Base-by-base conservation (phyloP, 2,888 invertebrate species). In the Myopa testacea region DNA sequence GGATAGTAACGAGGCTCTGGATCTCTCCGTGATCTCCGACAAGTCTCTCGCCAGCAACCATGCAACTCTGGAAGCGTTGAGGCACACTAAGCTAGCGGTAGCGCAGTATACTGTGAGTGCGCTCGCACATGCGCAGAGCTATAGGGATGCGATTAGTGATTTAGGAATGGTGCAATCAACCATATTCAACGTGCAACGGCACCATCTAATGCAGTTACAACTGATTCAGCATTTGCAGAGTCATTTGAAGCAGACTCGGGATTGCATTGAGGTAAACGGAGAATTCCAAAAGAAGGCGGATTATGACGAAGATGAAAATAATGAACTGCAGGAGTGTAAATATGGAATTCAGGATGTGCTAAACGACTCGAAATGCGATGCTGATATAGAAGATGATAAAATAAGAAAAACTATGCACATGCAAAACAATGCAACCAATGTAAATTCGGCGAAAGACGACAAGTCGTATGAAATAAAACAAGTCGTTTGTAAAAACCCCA, bases 171-270 rank as follows among this genome's bases (percentile, higher is more conserved):
- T 98, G 83, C 97, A 97, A 88, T 95, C 95, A 80, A 96, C 97
- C n/a, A 91, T 98, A 81, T 97, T 95, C 89, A 96, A 96, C 75
- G 91, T 98, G 82, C 98, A 98, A 90, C 96, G 98, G 87, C 98
- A 98, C 90, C 98, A 98, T 92, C 94, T 98, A 85, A 93, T 98
- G 89, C 98, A 98, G 90, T 91, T 98, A 84, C 98, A 97, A 91
- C 91, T 98, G 86, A 97, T 98, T 87, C 96, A 96, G 86, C 97
- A 98, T 89, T 91, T 98, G 83, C 97, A 97, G 90, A 95, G 95
- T 85, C 97, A 97, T 90, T 91, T 98, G 81, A 87, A 86, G 79
- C 84, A 87, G n/a, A 37, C 52, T 16, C 55, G 38, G 1, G 37
- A n/a, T 14, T 14, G 37, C 5, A 79, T 82, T 62, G 84, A 83